A percentile compares a stretch with the other conserved stretches of the same genome.
Conservation (phyloP, 2,113 vertebrate species). For the Etheostoma cragini region DNA sequence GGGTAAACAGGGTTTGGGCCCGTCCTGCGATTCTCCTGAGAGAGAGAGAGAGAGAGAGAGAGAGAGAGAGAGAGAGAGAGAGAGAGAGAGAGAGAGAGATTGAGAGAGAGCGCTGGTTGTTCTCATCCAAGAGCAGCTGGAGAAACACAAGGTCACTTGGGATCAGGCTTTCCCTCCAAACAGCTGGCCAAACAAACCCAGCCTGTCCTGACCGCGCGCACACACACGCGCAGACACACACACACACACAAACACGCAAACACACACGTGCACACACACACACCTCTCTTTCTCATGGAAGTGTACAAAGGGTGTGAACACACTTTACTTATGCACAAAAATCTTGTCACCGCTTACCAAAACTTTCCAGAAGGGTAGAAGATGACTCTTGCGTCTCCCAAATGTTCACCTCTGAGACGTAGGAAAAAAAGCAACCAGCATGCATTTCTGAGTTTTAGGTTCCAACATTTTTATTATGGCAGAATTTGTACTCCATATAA, state of each 20-base stretch:
- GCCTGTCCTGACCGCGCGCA: conserved; percentile 29
- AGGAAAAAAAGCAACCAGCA: conserved; percentile 19
- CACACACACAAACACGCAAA: conserved; percentile 17
- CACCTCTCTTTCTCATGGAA: conserved; percentile 8
- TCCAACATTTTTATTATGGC: neutral
- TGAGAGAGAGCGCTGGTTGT: too few relatives aligned
- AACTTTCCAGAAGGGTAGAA: conserved; percentile 42
- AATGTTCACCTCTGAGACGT: conserved; percentile 24
- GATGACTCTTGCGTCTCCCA: conserved; percentile 29
- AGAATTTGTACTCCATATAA: neutral
- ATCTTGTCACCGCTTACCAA: conserved; percentile 5
- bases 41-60: conserved; percentile 23
- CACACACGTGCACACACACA: conserved; percentile 25
- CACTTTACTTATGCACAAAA: conserved; percentile 3
- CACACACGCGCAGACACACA: conserved; percentile 33
- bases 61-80: conserved; percentile 33
- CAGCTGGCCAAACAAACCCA: conserved; percentile 85
- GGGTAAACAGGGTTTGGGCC: conserved; percentile 39
- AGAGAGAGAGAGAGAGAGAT: conserved; percentile 34
- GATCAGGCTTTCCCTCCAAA: conserved; percentile 82
- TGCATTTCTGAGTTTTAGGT: neutral
- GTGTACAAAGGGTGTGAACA: conserved; percentile 28
- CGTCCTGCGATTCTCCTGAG: conserved; percentile 39
- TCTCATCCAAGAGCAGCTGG: conserved; percentile 84
- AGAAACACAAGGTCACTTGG: conserved; percentile 83